Percentiles rank a stretch among this genome's conserved stretches.
These are phyloP conservation scores for Phragmatobia fuliginosa DNA, from an alignment of 2,888 invertebrate genomes.

Conservation along the genomic window DNA sequence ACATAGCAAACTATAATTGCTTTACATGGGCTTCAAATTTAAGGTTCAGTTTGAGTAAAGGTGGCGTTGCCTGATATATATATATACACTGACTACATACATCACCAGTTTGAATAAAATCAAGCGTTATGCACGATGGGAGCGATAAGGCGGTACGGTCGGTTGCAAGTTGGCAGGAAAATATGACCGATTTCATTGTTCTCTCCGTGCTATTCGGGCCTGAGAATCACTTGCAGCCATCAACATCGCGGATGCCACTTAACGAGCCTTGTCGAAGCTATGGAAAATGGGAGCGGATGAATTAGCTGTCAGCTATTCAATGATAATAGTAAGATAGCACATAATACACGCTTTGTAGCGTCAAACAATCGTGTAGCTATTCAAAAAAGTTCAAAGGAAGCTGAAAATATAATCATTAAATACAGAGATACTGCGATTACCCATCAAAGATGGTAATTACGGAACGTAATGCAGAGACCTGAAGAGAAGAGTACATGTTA, in stretches of 20 bases:
- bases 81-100: constrained; percentile 21
- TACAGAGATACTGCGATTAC: neutral
- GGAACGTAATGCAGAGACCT: neutral
- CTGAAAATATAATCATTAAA: constrained; percentile 7
- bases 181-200: constrained; percentile 87
- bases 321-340: constrained; percentile 73
- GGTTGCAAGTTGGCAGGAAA: constrained; percentile 81
- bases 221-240: constrained; percentile 85
- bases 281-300: constrained; percentile 82
- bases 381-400: constrained; percentile 44
- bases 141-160: constrained; percentile 81
- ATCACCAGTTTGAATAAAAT: constrained; percentile 78
- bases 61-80: too few relatives aligned
- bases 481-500: neutral
- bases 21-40: constrained; percentile 74
- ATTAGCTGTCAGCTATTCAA: constrained; percentile 81
- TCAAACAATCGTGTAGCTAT: constrained; percentile 75
- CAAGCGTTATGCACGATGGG: constrained; percentile 79
- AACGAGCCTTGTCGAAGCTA: constrained; percentile 85
- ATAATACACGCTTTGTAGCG: constrained; percentile 64
- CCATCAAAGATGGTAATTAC: neutral
- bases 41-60: constrained; percentile 75
- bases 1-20: constrained; percentile 63
- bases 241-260: constrained; percentile 83
- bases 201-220: constrained; percentile 76